Percentiles rank a stretch among this genome's conserved stretches.
Conservation (phyloP, 2,113 vertebrate genomes). For the Grallaria varia region DNA sequence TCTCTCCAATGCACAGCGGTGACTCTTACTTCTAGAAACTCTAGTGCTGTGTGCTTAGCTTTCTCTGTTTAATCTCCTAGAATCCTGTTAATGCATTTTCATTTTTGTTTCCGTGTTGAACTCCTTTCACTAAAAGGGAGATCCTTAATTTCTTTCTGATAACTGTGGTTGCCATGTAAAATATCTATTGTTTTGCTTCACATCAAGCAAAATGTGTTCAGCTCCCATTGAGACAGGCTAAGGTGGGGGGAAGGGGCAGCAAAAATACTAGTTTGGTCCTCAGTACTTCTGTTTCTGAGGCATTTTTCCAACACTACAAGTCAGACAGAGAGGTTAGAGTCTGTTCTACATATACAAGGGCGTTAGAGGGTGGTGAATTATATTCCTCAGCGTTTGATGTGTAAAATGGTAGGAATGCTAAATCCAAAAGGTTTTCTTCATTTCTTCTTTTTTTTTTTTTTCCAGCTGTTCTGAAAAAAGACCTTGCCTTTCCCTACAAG, state of each 20-base stretch:
- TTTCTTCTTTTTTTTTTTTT: not conserved
- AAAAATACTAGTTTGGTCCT: not conserved
- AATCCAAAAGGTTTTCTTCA: not conserved
- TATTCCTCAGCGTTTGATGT: not conserved
- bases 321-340: not conserved
- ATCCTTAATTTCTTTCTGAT: constrained; percentile 39
- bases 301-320: not conserved
- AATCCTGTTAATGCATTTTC: not conserved
- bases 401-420: not conserved
- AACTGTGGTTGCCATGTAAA: constrained; percentile 4
- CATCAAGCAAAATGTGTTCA: not conserved
- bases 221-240: not conserved
- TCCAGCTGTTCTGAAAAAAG: not conserved
- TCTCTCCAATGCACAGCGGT: not conserved
- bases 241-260: not conserved
- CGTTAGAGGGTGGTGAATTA: not conserved
- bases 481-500: not conserved
- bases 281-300: not conserved
- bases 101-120: not conserved
- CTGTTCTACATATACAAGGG: not conserved
- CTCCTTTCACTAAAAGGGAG: constrained; percentile 13
- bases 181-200: not conserved
- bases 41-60: not conserved
- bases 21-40: constrained; percentile 7
- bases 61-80: constrained; percentile 11